Evolutionary conservation across 2,113 vertebrate genomes (phyloP).

Genomic region (Ailuropoda melanoleuca): DNA sequence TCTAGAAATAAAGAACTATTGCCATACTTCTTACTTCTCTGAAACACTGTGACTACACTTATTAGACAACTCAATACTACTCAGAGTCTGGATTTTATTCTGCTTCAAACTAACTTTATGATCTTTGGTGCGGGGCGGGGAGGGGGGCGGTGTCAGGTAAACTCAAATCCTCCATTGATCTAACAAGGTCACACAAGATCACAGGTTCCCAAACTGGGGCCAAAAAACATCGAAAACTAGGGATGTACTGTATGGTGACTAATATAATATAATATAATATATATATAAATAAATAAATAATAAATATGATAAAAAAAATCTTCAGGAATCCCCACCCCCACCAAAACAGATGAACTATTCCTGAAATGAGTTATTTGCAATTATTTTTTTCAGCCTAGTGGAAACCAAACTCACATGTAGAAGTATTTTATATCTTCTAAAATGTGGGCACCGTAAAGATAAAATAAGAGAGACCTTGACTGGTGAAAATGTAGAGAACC

Average conservation of each 20-base stretch:
- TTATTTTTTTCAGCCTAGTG: background rate
- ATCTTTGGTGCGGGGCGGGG: background rate
- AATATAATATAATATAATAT: too few relatives aligned
- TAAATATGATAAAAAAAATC: background rate
- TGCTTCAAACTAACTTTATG: constrained; percentile 1
- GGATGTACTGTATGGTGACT: too few relatives aligned
- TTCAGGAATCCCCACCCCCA: background rate
- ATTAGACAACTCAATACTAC: background rate
- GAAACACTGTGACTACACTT: background rate
- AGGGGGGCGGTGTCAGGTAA: background rate
- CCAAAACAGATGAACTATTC: background rate
- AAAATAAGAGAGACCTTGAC: background rate
- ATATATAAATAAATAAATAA: too few relatives aligned
- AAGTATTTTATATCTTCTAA: background rate
- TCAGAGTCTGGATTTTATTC: background rate
- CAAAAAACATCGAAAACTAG: background rate
- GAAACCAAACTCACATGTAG: background rate
- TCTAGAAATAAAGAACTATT: background rate
- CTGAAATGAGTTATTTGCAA: background rate
- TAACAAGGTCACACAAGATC: background rate
- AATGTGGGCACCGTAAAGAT: background rate
- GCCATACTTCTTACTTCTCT: background rate
- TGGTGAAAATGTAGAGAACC: background rate
- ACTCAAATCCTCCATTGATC: background rate
- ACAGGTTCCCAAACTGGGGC: background rate